Percentiles rank a stretch among this genome's conserved stretches.
phyloP scores from a whole-genome alignment of 2,113 vertebrate genomes.

The Penelope pileata region DNA sequence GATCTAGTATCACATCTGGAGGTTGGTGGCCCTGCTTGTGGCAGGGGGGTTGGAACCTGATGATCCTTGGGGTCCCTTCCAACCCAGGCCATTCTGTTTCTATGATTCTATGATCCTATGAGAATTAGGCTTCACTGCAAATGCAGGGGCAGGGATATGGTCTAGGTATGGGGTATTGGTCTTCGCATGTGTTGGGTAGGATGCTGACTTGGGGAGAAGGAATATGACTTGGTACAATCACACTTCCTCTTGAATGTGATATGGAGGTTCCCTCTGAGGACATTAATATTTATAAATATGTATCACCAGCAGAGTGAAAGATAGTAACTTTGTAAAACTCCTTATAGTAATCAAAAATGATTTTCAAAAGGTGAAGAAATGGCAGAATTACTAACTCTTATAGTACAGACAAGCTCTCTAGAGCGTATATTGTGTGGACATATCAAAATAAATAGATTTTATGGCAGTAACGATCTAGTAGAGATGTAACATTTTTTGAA shows the following conservation, averaged over 20 bases:
- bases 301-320: neutral
- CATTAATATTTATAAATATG: neutral
- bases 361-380: neutral
- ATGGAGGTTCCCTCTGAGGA: neutral
- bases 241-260: neutral
- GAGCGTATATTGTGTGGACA: neutral
- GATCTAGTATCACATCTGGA: no score
- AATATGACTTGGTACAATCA: neutral
- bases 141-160: neutral
- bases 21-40: no score
- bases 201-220: neutral
- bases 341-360: neutral
- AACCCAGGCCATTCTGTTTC: no score
- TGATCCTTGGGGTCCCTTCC: no score
- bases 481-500: neutral
- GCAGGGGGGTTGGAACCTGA: no score
- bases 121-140: neutral
- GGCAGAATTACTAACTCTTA: neutral
- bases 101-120: no score
- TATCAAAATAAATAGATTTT: neutral
- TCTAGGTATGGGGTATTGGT: neutral
- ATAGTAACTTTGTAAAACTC: neutral
- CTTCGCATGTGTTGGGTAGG: neutral
- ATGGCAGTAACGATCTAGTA: neutral
- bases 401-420: neutral